phyloP scores from a whole-genome alignment of 2,113 vertebrate genomes.

The Epinephelus fuscoguttatus region DNA sequence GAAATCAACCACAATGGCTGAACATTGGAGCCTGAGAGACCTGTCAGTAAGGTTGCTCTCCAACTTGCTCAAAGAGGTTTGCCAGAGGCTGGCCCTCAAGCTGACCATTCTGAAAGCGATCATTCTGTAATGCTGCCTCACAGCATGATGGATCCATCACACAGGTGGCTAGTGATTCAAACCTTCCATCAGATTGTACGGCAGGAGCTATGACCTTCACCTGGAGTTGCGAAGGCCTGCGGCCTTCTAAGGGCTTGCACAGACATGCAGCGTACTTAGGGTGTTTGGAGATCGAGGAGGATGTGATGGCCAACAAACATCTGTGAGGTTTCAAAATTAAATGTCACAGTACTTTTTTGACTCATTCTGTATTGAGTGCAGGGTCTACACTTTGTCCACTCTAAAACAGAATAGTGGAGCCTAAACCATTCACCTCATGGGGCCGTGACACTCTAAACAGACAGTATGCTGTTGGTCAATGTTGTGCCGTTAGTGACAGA shows the following conservation, averaged over 20 bases:
- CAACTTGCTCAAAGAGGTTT: constrained; percentile 11
- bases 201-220: background rate
- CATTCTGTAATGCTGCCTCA: background rate
- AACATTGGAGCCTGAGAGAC: background rate
- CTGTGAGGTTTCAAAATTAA: background rate
- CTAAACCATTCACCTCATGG: background rate
- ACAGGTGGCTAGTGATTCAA: background rate
- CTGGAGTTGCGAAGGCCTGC: background rate
- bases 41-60: background rate
- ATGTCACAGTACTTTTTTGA: background rate
- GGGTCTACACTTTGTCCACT: background rate
- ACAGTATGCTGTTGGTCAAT: no score
- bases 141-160: background rate
- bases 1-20: background rate
- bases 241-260: background rate
- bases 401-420: background rate
- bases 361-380: background rate
- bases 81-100: background rate
- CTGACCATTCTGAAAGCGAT: background rate
- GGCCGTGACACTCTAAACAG: no score
- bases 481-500: no score
- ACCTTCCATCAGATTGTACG: background rate
- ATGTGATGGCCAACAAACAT: background rate
- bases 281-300: background rate
- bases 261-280: background rate